Conservation (phyloP, 2,888 invertebrate genomes). For the Hipparchia sbordonii region DNA sequence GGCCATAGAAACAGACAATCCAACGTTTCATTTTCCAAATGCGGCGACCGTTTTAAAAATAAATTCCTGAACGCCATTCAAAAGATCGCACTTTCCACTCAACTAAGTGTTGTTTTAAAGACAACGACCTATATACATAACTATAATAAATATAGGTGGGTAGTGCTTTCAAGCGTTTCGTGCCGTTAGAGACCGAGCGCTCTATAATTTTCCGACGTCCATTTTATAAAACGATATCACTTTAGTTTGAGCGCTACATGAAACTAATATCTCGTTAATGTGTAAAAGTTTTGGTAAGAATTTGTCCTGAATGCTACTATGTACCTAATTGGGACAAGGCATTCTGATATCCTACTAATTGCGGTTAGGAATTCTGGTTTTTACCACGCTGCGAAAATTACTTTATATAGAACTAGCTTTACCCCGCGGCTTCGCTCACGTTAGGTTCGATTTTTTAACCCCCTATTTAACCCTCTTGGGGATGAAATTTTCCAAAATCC, state of each 20-base stretch:
- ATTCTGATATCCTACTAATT: background rate
- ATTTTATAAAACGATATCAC: conserved; percentile 23
- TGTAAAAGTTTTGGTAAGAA: background rate
- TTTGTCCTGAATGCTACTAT: background rate
- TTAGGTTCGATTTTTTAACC: too few species aligned
- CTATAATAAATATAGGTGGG: background rate
- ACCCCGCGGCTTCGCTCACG: too few species aligned
- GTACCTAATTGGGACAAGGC: background rate
- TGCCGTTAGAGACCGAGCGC: conserved; percentile 19
- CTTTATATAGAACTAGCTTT: too few species aligned
- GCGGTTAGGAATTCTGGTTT: too few species aligned
- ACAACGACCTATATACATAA: conserved; percentile 5
- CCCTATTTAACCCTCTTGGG: too few species aligned
- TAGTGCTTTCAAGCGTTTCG: conserved; percentile 10
- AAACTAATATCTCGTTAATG: conserved; percentile 13
- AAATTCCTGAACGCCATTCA: conserved; percentile 6
- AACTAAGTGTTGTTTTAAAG: conserved; percentile 19
- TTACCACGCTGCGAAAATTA: too few species aligned
- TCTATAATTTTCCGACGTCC: conserved; percentile 25
- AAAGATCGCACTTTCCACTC: conserved; percentile 16
- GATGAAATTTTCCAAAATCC: too few species aligned
- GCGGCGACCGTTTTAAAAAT: conserved; percentile 13
- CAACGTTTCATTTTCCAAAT: conserved; percentile 14
- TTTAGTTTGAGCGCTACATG: background rate
- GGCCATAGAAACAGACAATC: background rate